Evolutionary conservation across 2,113 vertebrate genomes (phyloP).

Genomic region (Lutjanus erythropterus): DNA sequence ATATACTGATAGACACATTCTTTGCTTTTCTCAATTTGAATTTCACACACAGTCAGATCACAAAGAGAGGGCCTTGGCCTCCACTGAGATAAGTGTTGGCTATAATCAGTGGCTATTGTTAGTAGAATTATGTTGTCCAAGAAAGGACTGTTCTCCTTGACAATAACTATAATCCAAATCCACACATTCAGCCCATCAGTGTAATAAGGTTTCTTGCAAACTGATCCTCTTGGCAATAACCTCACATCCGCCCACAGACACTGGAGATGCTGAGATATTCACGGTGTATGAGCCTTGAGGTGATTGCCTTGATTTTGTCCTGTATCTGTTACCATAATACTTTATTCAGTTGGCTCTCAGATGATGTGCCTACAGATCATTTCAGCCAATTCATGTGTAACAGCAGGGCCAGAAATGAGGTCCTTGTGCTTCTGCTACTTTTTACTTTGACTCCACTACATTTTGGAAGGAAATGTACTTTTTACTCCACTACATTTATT

Average conservation of each 20-base stretch:
- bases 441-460: not conserved
- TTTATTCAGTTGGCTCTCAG: not conserved
- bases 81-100: conserved; percentile 26
- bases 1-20: not conserved
- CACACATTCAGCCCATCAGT: conserved; percentile 41
- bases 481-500: not conserved
- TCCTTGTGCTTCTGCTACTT: not conserved
- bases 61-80: conserved; percentile 7
- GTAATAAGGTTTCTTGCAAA: conserved; percentile 50
- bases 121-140: conserved; percentile 28
- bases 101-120: conserved; percentile 65
- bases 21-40: conserved; percentile 20
- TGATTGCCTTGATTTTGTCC: conserved; percentile 18
- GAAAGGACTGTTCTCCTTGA: conserved; percentile 35
- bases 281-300: not conserved
- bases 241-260: conserved; percentile 13
- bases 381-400: not conserved
- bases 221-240: conserved; percentile 36
- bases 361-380: conserved; percentile 1
- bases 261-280: conserved; percentile 4
- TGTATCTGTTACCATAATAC: not conserved
- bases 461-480: too few species aligned
- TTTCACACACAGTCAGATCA: conserved; percentile 26
- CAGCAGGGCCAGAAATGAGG: too few species aligned
- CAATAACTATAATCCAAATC: conserved; percentile 63